These are phyloP conservation scores for Ephydatia muelleri DNA, from an alignment of 37 sponge, comb jelly and placozoan genomes.

Conservation along the genomic window DNA sequence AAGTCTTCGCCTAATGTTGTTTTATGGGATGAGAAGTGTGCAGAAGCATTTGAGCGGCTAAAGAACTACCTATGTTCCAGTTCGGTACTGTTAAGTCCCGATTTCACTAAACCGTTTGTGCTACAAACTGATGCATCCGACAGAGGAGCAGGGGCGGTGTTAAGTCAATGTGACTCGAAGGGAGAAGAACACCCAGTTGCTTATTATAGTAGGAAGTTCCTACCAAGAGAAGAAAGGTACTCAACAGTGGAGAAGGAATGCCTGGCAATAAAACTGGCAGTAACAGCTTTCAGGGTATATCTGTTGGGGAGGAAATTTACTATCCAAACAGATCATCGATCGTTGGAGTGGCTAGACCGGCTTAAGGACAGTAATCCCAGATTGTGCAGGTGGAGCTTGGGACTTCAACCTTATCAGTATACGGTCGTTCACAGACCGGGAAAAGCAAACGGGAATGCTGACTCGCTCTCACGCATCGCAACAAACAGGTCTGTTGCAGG, in stretches of 20 bases:
- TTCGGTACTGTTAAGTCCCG: constrained; percentile 11
- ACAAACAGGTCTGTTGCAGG: constrained; percentile 21
- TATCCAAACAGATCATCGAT: constrained; percentile 10
- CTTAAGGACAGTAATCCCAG: constrained; percentile 17
- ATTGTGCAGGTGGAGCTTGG: constrained; percentile 25
- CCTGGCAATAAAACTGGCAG: constrained; percentile 12
- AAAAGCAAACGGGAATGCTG: constrained; percentile 18
- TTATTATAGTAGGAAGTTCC: constrained; percentile 28
- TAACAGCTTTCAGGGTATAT: constrained; percentile 16
- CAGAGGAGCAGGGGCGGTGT: constrained; percentile 41
- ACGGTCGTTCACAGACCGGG: background rate
- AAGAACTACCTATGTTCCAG: no score
- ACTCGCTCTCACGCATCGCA: constrained; percentile 1
- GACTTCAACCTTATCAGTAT: constrained; percentile 17
- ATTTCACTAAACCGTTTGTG: background rate
- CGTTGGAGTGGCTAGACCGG: constrained; percentile 9
- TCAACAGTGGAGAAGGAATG: constrained; percentile 39
- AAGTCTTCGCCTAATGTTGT: no score
- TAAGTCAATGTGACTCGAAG: constrained; percentile 26
- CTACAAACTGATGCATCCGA: constrained; percentile 33
- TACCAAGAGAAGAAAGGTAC: background rate
- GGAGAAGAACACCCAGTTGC: constrained; percentile 49
- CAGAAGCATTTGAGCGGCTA: no score
- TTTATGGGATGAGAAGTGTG: no score
- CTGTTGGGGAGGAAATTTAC: constrained; percentile 3